Conservation (phyloP, 1,140 invertebrate species). For the Drosophila azteca region DNA sequence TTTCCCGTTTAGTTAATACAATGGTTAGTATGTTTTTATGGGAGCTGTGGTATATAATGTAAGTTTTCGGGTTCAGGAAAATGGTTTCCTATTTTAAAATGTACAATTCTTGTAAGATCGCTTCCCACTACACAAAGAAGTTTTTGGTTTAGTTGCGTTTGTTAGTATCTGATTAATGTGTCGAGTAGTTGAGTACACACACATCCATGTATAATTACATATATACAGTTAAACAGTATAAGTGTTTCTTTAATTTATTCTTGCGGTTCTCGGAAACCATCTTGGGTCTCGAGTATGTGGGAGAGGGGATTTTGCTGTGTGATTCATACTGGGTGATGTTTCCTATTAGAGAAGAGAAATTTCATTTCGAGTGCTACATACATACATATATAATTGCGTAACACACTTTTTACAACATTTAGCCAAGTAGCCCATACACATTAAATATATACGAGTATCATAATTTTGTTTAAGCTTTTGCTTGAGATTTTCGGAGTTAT, state of each 20-base stretch:
- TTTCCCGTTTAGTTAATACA: conserved; percentile 69
- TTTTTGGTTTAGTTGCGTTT: conserved; percentile 22
- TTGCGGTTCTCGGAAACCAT: conserved; percentile 46
- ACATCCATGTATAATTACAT: conserved; percentile 63
- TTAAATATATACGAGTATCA: conserved; percentile 37
- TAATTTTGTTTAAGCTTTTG: conserved; percentile 32
- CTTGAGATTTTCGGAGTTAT: conserved; percentile 22
- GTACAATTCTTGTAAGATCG: conserved; percentile 44
- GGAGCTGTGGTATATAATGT: conserved; percentile 43
- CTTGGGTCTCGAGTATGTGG: conserved; percentile 20
- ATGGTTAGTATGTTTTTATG: conserved; percentile 62
- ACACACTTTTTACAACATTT: conserved; percentile 71
- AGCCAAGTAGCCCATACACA: conserved; percentile 51
- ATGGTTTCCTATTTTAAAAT: conserved; percentile 43
- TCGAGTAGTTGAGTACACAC: conserved; percentile 25
- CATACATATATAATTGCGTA: conserved; percentile 40
- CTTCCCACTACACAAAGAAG: conserved; percentile 12
- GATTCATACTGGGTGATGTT: conserved; percentile 38
- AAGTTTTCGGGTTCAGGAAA: conserved; percentile 23
- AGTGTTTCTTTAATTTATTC: conserved; percentile 30
- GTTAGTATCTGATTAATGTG: conserved; percentile 38
- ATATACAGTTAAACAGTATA: conserved; percentile 71
- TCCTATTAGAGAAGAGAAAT: conserved; percentile 40
- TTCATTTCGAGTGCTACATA: conserved; percentile 45
- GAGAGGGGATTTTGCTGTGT: conserved; percentile 44